Evolutionary conservation across 37 sponge, comb jelly and placozoan species (phyloP), one percentile per base, ranked within the genome.

Genomic region (Oscarella lobularis): DNA sequence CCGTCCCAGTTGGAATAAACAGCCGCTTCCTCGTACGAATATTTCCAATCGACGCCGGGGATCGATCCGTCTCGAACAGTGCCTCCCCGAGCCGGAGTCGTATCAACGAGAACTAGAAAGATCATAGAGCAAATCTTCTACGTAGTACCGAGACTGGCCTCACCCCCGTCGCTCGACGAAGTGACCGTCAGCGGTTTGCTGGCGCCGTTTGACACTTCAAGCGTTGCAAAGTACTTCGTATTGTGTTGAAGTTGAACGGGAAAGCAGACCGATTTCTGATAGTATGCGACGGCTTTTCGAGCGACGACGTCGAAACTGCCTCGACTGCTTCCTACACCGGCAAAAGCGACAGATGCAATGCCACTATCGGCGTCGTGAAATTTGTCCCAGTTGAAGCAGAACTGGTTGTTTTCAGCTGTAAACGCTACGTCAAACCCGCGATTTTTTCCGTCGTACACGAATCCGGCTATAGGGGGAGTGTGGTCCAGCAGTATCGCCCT

Each of bases 311-410:
- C 60, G 60, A 20, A 27, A 48, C 9, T 9, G 20, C 60, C 60
- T 48, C 14, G 60, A 48, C 14, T 20, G 20, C 60, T 48, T 20
- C 60, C 60, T 20, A 48, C 20, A 27, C 60, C 60, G 9, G 20
- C 60, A 27, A 9, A 27, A 48, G 60, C 60, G 20, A 48, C 9
- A 20, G 9, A 9, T 27, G 72, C 31, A 31, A 91, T 79, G 33
- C 88, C 88, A 0, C 87, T 75, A 9, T 91, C 81, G 0, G 83
- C 83, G 32, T 88, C 89, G 65, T 65, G 66, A 67, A 92, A 81
- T 5, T 86, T 81, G 0, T 70, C 75, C 66, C 74, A 83, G 55
- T 77, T 81, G 68, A 87, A 84, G 81, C 93, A 92, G 36, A 92
- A 67, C 0, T 37, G 31, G 41, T 38, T 41, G 3, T 41, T 77